Evolutionary conservation across 2,888 invertebrate genomes (phyloP).

Genomic region (Branchipolynoe longqiensis): DNA sequence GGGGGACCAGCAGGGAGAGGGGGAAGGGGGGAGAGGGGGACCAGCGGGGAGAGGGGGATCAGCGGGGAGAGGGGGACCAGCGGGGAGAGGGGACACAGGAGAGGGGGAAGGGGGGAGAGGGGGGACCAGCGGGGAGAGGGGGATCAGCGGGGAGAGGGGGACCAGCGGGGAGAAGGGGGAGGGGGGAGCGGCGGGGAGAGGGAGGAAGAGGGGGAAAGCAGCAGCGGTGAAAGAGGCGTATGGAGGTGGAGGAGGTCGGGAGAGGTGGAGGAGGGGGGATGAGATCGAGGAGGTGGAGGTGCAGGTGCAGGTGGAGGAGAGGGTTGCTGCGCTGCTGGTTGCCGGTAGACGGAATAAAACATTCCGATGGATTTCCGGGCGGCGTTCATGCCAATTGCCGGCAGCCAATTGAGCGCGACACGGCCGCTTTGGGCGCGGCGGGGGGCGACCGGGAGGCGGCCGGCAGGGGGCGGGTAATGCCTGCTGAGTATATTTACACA

Average conservation of each 20-base stretch:
- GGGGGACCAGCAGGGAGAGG: background rate
- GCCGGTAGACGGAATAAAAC: slow-evolving; percentile 44
- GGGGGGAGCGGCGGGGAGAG: background rate
- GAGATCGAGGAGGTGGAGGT: too few relatives aligned
- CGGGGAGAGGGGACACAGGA: background rate
- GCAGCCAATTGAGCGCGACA: slow-evolving; percentile 30
- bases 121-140: background rate
- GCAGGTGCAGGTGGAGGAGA: too few relatives aligned
- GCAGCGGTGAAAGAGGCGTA: too few relatives aligned
- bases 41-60: background rate
- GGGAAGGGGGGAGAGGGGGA: background rate
- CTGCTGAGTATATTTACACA: slow-evolving; percentile 38
- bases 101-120: background rate
- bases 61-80: too few relatives aligned
- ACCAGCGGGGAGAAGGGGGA: background rate
- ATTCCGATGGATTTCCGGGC: slow-evolving; percentile 50
- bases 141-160: background rate
- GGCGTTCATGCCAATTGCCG: slow-evolving; percentile 39
- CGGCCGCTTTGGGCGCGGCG: slow-evolving; percentile 10
- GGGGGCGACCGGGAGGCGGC: too few relatives aligned
- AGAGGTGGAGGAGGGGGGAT: too few relatives aligned
- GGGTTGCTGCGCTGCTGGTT: background rate
- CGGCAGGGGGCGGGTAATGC: slow-evolving; percentile 10
- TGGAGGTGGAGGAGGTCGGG: too few relatives aligned
- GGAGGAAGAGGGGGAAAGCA: too few relatives aligned